Evolutionary conservation across 2,113 vertebrate species (phyloP), one percentile per base, ranked within the genome.

Genomic region (Mustela lutreola): DNA sequence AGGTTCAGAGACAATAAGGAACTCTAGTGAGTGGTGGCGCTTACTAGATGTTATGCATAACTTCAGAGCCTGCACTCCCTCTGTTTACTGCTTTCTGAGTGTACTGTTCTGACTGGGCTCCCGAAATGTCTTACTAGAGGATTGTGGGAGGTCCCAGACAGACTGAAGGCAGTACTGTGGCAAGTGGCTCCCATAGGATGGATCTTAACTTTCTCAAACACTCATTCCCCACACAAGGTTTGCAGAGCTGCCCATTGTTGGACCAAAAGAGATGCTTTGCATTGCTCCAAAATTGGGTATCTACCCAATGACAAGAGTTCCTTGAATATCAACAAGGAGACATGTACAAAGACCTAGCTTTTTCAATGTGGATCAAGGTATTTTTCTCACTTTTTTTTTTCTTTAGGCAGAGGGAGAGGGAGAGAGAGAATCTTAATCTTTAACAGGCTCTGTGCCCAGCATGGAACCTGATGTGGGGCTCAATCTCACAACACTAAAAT

Each of bases 381-480:
- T 28, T 94, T 95, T 90, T 86, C 71, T 78, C 65, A 94, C 19
- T 15, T 70, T 67, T 67, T 65, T 67, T 67, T 65, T 65, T 14
- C 12, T 63, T 63, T 63, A 9, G 67, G 67, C 33, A 70, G 33
- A 70, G 8, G 14, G 3, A 67, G 33, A 67, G 31, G 33, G 67
- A n/a, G 33, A 70, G 67, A 70, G 33, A 70, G 16, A 19, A 70
- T 70, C 65, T n/a, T 58, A 58, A 24, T 24, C 53, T 56, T 70
- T 36, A 70, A 16, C n/a, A 70, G 18, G 18, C 33, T 36, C 33
- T 33, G 18, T 21, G 67, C 33, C 18, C 67, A 70, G 33, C 18
- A 21, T 4, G 8, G 18, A 70, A 36, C 33, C 16, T 36, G 18
- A 19, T 36, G 18, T 67, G 18, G 67, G 67, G 67, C 67, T 36